phyloP scores from a whole-genome alignment of 2,888 invertebrate genomes.

The Conus canariensis region DNA sequence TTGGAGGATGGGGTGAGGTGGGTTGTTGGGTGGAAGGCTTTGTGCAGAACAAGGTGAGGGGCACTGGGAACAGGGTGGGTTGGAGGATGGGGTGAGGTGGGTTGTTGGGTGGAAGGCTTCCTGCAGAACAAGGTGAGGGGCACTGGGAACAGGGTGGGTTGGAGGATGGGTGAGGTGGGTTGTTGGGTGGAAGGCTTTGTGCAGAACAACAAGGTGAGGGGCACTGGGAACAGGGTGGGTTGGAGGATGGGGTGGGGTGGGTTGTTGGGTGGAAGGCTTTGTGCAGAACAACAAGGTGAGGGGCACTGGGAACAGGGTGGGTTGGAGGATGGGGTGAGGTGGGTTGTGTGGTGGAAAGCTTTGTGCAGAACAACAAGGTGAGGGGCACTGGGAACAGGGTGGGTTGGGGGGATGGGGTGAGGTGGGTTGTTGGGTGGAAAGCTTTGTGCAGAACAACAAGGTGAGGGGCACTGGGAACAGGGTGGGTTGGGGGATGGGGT shows the following conservation, averaged over 20 bases:
- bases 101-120: neutral
- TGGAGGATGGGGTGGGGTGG: neutral
- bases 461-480: neutral
- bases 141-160: neutral
- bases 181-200: too few species aligned
- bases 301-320: neutral
- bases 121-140: neutral
- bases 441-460: neutral
- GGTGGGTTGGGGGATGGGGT: neutral
- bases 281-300: neutral
- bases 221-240: too few species aligned
- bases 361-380: conserved; percentile 71
- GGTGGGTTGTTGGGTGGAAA: neutral
- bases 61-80: neutral
- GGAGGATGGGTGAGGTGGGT: neutral
- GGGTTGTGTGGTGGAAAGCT: neutral
- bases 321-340: neutral
- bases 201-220: too few species aligned
- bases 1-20: neutral
- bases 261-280: neutral
- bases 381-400: neutral
- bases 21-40: conserved; percentile 58
- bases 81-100: neutral
- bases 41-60: conserved; percentile 64
- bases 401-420: neutral